Conservation (phyloP, 2,113 vertebrate species). For the Seriola aureovittata region DNA sequence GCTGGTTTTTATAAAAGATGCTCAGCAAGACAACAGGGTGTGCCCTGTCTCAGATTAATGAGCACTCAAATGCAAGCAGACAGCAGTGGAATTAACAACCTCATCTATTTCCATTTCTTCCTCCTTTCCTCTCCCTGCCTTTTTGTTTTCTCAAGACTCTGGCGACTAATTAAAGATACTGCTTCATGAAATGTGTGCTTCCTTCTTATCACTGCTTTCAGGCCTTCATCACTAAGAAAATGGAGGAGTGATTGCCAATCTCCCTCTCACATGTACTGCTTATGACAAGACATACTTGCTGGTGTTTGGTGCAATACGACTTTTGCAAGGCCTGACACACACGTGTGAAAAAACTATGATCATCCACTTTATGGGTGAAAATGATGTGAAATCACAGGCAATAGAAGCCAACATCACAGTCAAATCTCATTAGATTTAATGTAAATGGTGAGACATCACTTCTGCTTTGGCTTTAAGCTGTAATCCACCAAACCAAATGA, state of each 20-base stretch:
- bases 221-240: conserved; percentile 53
- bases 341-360: background rate
- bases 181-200: conserved; percentile 55
- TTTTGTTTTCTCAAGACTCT: conserved; percentile 69
- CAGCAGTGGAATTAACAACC: conserved; percentile 85
- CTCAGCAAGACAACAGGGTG: conserved; percentile 81
- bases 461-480: background rate
- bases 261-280: conserved; percentile 19
- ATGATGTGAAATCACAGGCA: background rate
- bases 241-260: conserved; percentile 17
- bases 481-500: conserved; percentile 5
- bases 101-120: conserved; percentile 64
- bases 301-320: background rate
- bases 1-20: conserved; percentile 78
- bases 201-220: conserved; percentile 43
- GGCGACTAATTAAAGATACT: conserved; percentile 79
- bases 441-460: background rate
- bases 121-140: conserved; percentile 38
- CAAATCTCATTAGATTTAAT: conserved; percentile 2
- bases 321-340: background rate
- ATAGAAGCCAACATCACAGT: background rate
- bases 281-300: conserved; percentile 1
- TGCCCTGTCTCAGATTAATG: conserved; percentile 83
- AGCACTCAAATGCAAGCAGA: conserved; percentile 85
- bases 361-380: background rate